Base-by-base conservation (phyloP, 2,113 vertebrate species). In the Eurystomus gularis region DNA sequence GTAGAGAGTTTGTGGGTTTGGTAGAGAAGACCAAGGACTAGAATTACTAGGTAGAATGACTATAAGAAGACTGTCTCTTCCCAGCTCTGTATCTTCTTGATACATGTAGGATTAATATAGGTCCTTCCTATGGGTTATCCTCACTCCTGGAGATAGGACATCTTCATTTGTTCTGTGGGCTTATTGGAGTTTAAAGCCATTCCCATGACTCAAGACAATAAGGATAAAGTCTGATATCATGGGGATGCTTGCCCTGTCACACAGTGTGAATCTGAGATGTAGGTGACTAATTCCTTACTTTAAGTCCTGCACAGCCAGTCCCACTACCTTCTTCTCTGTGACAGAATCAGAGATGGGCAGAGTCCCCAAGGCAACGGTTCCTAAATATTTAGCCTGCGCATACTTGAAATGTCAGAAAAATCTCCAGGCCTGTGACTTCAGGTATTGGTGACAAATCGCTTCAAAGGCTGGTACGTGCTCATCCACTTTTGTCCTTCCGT, bases 131-230 rank as follows among this genome's bases (percentile, higher is more conserved):
- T 26, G 37, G 35, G 26, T 9, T 40, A 15, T 29, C 5, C 21
- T 44, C 5, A 2, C 17, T 57, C 29, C 69, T 65, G n/a, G 18
- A 73, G 33, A 9, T 0, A 37, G n/a, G 37, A 14, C 5, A 10
- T 17, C 20, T 57, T 33, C 0, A 0, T 66, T 24, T 79, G 35
- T 35, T 40, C 48, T 76, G 20, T 29, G 52, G 16, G 4, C 31
- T 37, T 57, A 1, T 17, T 55, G 48, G 42, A 28, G 39, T 48
- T 70, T 18, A 21, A 51, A 87, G n/a, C 61, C 9, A 6, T 81
- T 39, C 21, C 33, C 4, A 1, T 13, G 42, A 7, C 46, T 20
- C 6, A n/a, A n/a, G n/a, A n/a, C n/a, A n/a, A n/a, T 1, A 29
- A 57, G 87, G 39, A 4, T 33, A 2, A 24, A 37, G 23, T 37